Evolutionary conservation across 2,113 vertebrate species (phyloP), one percentile per base, ranked within the genome.

Genomic region (Neolamprologus fasciatus): DNA sequence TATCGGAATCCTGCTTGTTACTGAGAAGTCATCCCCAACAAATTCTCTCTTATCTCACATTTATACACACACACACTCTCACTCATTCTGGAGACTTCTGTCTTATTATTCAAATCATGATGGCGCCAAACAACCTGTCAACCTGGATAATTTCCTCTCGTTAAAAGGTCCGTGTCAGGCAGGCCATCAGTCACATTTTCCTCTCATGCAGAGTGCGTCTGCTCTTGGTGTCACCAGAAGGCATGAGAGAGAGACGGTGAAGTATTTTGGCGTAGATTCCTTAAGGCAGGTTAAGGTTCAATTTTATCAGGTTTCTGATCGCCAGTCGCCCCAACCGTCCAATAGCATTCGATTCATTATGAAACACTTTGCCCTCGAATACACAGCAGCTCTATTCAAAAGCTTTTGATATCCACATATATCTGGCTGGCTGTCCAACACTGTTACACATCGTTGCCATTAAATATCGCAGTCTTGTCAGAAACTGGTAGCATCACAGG

Each of bases 161-260:
- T 93, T 93, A 92, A 89, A 83, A 89, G 82, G 87, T 61, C 28
- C 35, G 1, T 51, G 80, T 84, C 83, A 80, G 58, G 93, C 86
- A 86, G 53, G 80, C 85, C 61, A 89, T 95, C 86, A 80, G 51
- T 94, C 92, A 88, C 63, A 31, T 33, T 10, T 35, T 35, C 9
- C 68, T 87, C 81, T 61, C 35, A 37, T 17, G 45, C 54, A 35
- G 89, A 13, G 63, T 71, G 57, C 42, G 26, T 57, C n/a, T 51
- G 76, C 11, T 31, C 16, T 11, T 37, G 21, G 79, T 83, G 87
- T 82, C 71, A 47, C 58, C 90, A 89, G 80, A 85, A 42, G 85
- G 88, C 82, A 85, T 37, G 42, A 51, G 76, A 80, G 81, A 86
- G 88, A 89, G 88, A 89, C 76, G 82, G 80, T 8, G 51, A 82